Evolutionary conservation across 2,888 invertebrate genomes (phyloP).

Genomic region (Adelognathus sp.): DNA sequence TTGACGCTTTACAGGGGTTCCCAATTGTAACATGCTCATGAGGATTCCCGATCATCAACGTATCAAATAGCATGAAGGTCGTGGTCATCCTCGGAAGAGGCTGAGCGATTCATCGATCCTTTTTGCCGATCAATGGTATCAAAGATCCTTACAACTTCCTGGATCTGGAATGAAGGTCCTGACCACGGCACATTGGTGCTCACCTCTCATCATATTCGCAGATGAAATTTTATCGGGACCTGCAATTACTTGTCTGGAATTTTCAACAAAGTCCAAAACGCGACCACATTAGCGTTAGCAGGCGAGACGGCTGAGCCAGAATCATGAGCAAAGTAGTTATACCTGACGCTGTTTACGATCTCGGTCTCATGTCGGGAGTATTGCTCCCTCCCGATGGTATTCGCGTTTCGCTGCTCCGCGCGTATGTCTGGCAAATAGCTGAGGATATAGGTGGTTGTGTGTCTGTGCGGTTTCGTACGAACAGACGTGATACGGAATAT

Average conservation of each 20-base stretch:
- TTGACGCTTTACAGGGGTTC: too few relatives aligned
- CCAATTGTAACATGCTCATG: conserved; percentile 44
- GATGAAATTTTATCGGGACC: too few relatives aligned
- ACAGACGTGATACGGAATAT: conserved; percentile 80
- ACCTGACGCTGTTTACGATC: conserved; percentile 33
- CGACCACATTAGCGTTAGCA: background rate
- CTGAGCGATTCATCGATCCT: background rate
- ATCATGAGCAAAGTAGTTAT: conserved; percentile 29
- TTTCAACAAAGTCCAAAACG: background rate
- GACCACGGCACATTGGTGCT: too few relatives aligned
- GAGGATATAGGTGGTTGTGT: conserved; percentile 12
- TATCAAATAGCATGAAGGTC: background rate
- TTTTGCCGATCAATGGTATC: too few relatives aligned
- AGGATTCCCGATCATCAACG: conserved; percentile 17
- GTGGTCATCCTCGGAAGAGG: too few relatives aligned
- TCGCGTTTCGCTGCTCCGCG: conserved; percentile 7
- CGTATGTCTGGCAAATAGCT: conserved; percentile 9
- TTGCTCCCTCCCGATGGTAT: conserved; percentile 22
- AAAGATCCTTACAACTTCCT: background rate
- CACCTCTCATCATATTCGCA: too few relatives aligned
- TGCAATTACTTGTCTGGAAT: background rate
- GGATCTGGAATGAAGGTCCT: too few relatives aligned
- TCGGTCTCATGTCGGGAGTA: conserved; percentile 25
- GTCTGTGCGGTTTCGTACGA: conserved; percentile 72
- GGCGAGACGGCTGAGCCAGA: background rate